Evolutionary conservation across 2,797 vertebrate genomes (phyloP).

Genomic region (Euphonia xanthogaster): DNA sequence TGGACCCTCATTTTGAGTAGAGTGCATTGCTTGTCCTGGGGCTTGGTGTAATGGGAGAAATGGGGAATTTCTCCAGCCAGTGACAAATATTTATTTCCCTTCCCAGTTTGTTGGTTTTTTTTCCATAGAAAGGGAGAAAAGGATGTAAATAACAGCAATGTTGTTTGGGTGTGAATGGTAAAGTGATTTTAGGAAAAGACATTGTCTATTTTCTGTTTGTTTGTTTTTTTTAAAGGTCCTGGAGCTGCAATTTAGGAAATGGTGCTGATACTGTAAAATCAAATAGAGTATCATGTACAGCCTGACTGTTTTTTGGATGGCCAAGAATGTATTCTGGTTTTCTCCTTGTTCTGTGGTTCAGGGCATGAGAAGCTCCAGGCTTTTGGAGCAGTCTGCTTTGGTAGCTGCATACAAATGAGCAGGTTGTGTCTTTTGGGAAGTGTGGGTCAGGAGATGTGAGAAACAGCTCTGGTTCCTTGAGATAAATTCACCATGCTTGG

Average conservation of each 20-base stretch:
- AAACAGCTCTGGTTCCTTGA: neutral
- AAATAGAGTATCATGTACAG: neutral
- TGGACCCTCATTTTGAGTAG: neutral
- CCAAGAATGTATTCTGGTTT: neutral
- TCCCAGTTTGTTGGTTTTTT: neutral
- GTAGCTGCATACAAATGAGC: slow-evolving; percentile 24
- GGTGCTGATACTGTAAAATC: neutral
- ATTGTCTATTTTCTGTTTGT: neutral
- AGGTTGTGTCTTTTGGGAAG: neutral
- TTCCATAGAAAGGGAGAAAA: neutral
- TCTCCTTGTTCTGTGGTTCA: neutral
- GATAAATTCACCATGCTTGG: neutral
- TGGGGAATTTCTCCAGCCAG: neutral
- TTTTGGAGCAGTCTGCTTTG: neutral
- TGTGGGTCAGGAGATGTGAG: neutral
- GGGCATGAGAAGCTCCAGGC: slow-evolving; percentile 38
- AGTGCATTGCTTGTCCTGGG: neutral
- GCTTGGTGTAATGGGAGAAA: neutral
- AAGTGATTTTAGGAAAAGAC: neutral
- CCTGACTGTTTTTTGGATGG: neutral
- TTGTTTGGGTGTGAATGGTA: neutral
- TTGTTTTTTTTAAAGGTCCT: neutral
- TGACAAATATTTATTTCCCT: neutral
- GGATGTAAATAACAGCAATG: neutral
- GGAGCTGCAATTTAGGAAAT: neutral